A percentile compares a stretch with the other conserved stretches of the same genome.
phyloP scores from a whole-genome alignment of 2,113 vertebrate genomes.

The Pseudorasbora parva region DNA sequence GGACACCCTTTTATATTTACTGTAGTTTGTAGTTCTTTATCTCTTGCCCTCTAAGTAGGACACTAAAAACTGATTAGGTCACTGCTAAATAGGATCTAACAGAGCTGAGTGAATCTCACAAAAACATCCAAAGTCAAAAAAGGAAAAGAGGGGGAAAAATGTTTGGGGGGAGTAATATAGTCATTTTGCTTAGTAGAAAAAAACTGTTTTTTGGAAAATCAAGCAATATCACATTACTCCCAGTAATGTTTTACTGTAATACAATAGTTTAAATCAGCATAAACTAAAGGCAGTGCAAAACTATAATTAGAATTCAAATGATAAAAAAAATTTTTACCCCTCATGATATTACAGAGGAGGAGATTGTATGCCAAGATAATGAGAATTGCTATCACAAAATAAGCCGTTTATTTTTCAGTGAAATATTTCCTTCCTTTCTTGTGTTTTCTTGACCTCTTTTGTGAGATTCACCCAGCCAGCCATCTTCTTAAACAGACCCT shows the following conservation, averaged over 20 bases:
- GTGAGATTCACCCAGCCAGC: neutral
- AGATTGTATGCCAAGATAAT: neutral
- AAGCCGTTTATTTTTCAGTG: neutral
- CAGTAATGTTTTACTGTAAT: neutral
- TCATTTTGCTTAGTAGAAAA: neutral
- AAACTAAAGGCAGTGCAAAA: neutral
- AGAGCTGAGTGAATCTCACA: neutral
- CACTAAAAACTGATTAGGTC: conserved; percentile 7
- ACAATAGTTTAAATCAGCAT: neutral
- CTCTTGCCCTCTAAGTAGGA: neutral
- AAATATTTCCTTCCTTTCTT: neutral
- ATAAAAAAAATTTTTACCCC: no score
- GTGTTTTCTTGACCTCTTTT: neutral
- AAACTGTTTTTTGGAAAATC: neutral
- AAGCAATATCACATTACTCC: no score
- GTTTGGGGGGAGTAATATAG: no score
- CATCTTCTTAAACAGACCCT: neutral
- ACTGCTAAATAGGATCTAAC: conserved; percentile 19
- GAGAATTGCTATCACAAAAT: neutral
- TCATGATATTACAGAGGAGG: no score
- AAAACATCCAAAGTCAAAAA: neutral
- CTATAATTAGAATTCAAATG: neutral
- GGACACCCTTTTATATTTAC: conserved; percentile 2
- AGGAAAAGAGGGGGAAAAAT: neutral
- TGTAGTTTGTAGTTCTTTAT: neutral